phyloP scores from a whole-genome alignment of 2,113 vertebrate species.

The Corythornis cristatus region DNA sequence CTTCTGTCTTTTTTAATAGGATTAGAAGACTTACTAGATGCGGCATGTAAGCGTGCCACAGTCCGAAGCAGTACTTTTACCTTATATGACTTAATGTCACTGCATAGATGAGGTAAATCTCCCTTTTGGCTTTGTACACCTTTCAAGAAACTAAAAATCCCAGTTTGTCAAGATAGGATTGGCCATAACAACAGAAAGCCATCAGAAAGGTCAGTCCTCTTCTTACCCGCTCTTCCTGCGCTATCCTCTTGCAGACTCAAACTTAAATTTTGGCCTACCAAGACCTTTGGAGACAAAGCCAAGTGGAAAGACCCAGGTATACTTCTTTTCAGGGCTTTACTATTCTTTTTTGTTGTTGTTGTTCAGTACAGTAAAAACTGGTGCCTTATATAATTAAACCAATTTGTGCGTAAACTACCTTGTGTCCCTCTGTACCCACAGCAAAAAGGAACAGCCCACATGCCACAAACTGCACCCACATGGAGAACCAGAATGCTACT shows the following conservation, averaged over 20 bases:
- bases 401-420: neutral
- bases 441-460: neutral
- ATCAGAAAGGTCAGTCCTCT: neutral
- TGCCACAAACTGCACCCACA: neutral
- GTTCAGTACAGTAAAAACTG: neutral
- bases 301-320: neutral
- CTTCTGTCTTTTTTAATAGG: neutral
- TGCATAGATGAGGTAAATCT: neutral
- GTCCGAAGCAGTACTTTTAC: neutral
- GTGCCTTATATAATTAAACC: neutral
- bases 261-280: neutral
- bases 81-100: neutral
- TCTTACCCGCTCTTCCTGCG: neutral
- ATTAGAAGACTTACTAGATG: neutral
- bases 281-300: neutral
- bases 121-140: neutral
- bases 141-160: neutral
- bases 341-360: neutral
- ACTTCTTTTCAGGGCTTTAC: neutral
- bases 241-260: neutral
- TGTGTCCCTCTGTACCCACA: neutral
- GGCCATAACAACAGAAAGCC: neutral
- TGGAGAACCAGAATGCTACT: neutral
- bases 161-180: neutral
- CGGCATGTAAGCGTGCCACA: accelerated